Conservation (phyloP, 2,113 vertebrate species). For the Camelus bactrianus region DNA sequence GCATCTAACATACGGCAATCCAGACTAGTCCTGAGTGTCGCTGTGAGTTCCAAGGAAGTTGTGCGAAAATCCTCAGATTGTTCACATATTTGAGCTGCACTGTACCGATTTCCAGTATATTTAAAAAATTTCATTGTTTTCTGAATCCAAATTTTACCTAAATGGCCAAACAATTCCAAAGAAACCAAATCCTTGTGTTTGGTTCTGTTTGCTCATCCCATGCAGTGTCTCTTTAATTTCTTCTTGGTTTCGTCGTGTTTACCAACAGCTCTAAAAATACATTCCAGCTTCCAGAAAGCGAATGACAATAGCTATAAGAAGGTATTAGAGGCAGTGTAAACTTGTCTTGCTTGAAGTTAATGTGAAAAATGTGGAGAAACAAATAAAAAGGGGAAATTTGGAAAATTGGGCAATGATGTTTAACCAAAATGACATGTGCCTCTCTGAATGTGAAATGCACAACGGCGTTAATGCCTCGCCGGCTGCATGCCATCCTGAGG, state of each 20-base stretch:
- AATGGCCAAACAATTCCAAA: not conserved
- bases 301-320: constrained; percentile 74
- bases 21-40: not conserved
- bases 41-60: not conserved
- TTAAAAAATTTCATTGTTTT: not conserved
- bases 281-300: constrained; percentile 59
- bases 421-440: constrained; percentile 56
- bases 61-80: not conserved
- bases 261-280: constrained; percentile 67
- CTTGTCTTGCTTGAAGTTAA: constrained; percentile 74
- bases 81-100: not conserved
- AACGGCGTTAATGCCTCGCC: not conserved
- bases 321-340: constrained; percentile 71
- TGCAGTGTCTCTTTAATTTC: constrained; percentile 79
- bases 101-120: not conserved
- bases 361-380: constrained; percentile 69
- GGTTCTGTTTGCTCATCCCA: constrained; percentile 70
- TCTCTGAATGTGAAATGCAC: constrained; percentile 67
- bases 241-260: constrained; percentile 73
- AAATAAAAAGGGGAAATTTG: constrained; percentile 72
- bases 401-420: constrained; percentile 75
- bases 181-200: constrained; percentile 26
- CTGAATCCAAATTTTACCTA: constrained; percentile 16
- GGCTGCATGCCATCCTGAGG: constrained; percentile 68
- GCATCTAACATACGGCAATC: not conserved